Conservation (phyloP, 1,140 invertebrate species). For the Schlechtendalia chinensis region DNA sequence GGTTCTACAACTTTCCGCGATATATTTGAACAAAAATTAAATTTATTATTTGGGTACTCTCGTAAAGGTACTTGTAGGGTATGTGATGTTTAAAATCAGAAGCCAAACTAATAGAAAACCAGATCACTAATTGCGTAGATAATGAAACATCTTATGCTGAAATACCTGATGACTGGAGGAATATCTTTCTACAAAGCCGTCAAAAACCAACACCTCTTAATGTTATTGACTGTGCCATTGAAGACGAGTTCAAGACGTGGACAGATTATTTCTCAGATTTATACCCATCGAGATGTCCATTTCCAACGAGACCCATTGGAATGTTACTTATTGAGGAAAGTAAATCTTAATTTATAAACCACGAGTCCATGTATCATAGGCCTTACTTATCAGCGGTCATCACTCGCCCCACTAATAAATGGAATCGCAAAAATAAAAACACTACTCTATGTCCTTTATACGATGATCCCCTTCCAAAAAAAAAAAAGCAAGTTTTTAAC, state of each 20-base stretch:
- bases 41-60: conserved; percentile 49
- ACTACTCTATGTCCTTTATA: not conserved
- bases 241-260: conserved; percentile 10
- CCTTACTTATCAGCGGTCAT: conserved; percentile 12
- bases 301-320: conserved; percentile 33
- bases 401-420: conserved; percentile 12
- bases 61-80: conserved; percentile 47
- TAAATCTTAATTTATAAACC: conserved; percentile 1
- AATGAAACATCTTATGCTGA: conserved; percentile 37
- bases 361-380: not conserved
- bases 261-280: conserved; percentile 7
- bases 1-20: conserved; percentile 45
- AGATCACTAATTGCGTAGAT: conserved; percentile 28
- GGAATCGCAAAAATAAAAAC: conserved; percentile 15
- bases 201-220: conserved; percentile 44
- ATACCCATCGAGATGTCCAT: not conserved
- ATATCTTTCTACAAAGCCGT: conserved; percentile 37
- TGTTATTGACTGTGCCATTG: conserved; percentile 28
- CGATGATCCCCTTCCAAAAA: conserved; percentile 5
- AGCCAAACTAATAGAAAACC: not conserved
- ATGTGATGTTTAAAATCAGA: conserved; percentile 19
- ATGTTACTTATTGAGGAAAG: conserved; percentile 9
- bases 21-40: conserved; percentile 50
- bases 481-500: conserved; percentile 34
- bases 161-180: conserved; percentile 50